Percentiles rank a stretch among this genome's conserved stretches.
Conservation (phyloP, 2,113 vertebrate species). For the Miniopterus natalensis region DNA sequence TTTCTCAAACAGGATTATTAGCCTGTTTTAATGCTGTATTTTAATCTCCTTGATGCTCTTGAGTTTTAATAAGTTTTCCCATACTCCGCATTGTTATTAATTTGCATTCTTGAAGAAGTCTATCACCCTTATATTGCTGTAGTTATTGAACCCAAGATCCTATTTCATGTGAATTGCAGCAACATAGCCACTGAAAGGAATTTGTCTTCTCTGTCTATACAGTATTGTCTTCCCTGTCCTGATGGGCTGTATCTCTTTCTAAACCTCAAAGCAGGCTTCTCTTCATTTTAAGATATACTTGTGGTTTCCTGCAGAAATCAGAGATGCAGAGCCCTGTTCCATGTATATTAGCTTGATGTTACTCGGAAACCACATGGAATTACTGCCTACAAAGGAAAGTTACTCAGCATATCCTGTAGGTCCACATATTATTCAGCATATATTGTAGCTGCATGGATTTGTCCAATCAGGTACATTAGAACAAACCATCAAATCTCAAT, state of each 20-base stretch:
- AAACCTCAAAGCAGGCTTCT: neutral
- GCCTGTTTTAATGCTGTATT: conserved; percentile 48
- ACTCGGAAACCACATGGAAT: neutral
- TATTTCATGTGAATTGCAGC: conserved; percentile 51
- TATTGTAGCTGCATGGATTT: neutral
- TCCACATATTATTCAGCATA: neutral
- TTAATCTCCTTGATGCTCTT: conserved; percentile 71
- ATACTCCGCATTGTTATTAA: conserved; percentile 58
- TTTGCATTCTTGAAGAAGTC: conserved; percentile 67
- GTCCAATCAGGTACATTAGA: neutral
- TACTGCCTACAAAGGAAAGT: neutral
- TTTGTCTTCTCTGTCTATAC: neutral
- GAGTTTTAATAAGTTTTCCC: conserved; percentile 66
- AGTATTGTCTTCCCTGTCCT: neutral
- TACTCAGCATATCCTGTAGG: neutral
- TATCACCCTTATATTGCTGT: conserved; percentile 30
- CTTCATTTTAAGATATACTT: conserved; percentile 15
- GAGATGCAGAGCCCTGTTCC: neutral
- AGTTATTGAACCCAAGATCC: conserved; percentile 24
- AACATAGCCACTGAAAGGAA: conserved; percentile 5
- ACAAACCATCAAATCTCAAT: neutral
- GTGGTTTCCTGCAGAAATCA: conserved; percentile 31
- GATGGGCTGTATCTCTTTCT: neutral
- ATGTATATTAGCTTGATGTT: neutral
- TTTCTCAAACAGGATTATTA: conserved; percentile 66